Base-by-base conservation (phyloP, 2,888 invertebrate species). In the Leptogaster cylindrica region DNA sequence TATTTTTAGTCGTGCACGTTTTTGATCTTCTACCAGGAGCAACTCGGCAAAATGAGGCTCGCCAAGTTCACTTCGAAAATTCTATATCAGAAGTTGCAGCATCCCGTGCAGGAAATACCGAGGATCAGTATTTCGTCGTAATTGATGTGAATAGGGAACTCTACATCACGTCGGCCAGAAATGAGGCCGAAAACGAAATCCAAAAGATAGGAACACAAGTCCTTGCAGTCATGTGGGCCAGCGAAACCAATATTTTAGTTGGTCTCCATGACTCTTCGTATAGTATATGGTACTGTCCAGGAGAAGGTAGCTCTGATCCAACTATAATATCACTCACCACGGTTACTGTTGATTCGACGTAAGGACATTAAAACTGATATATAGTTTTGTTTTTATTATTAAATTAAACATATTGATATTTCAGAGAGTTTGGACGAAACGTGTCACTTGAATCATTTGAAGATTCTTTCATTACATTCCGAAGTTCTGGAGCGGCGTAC, bases 101-200 rank as follows among this genome's bases (percentile, higher is more conserved):
- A 44, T 95, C 95, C 77, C 92, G 95, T 77, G 89, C 91, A 65
- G 95, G 95, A 0, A 65, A 50, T 41, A 85, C 88, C 0, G 86
- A 85, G 31, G 93, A 93, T 74, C 87, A 97, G 71, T 91, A 91
- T 74, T 81, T 97, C 46, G 95, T 95, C 0, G 83, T 97, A 68
- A 84, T 97, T 23, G 98, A 99, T 81, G 88, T 87, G 74, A 95
- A 95, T 77, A 86, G 89, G 74, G 97, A 97, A 80, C 83, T 97
- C 12, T 93, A 90, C 77, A 84, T 97, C 14, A 87, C 93, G 2
- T 87, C 91, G 68, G 74, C 77, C 1, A 71, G 77, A 1, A 1
- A 64, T 69, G 68, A 28, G 3, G 50, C 51, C 12, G 70, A 71
- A 14, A 44, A 46, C 39, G 16, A 28, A 8, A 61, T 70, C n/a